phyloP scores from a whole-genome alignment of 2,113 vertebrate species.

The Scatophagus argus region DNA sequence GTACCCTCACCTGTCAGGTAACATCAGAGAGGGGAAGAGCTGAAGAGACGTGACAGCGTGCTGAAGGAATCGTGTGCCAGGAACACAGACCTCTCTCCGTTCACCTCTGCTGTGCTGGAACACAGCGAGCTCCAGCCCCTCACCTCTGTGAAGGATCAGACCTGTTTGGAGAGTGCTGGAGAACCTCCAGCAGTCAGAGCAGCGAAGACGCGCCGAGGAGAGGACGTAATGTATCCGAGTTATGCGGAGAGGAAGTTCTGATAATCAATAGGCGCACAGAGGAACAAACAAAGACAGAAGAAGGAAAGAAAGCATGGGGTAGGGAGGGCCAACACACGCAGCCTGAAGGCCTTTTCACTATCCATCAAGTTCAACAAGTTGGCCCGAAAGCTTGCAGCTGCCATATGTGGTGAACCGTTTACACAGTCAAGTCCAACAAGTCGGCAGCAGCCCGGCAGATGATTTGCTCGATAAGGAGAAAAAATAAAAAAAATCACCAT shows the following conservation, averaged over 20 bases:
- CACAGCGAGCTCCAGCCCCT: constrained; percentile 52
- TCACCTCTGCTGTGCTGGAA: constrained; percentile 68
- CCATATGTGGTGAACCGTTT: constrained; percentile 68
- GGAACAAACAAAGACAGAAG: constrained; percentile 49
- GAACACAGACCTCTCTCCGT: constrained; percentile 66
- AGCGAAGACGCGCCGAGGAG: constrained; percentile 36
- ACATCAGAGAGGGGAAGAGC: constrained; percentile 70
- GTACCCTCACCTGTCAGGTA: constrained; percentile 75
- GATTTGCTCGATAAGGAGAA: constrained; percentile 9
- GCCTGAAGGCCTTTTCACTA: constrained; percentile 76
- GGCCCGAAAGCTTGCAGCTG: constrained; percentile 69
- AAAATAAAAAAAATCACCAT: not conserved
- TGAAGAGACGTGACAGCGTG: constrained; percentile 74
- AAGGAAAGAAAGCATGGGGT: constrained; percentile 32
- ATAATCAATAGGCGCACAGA: constrained; percentile 67
- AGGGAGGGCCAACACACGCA: constrained; percentile 55
- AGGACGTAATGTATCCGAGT: constrained; percentile 35
- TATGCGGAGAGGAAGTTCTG: constrained; percentile 58
- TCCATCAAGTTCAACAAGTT: constrained; percentile 79
- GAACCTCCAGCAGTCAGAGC: constrained; percentile 63
- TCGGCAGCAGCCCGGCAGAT: constrained; percentile 56
- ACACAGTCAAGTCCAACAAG: constrained; percentile 59
- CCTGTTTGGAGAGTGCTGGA: constrained; percentile 61
- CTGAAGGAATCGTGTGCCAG: constrained; percentile 75
- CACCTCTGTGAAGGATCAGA: constrained; percentile 65